Conservation (phyloP, 2,113 vertebrate genomes). For the Macroglossus sobrinus region DNA sequence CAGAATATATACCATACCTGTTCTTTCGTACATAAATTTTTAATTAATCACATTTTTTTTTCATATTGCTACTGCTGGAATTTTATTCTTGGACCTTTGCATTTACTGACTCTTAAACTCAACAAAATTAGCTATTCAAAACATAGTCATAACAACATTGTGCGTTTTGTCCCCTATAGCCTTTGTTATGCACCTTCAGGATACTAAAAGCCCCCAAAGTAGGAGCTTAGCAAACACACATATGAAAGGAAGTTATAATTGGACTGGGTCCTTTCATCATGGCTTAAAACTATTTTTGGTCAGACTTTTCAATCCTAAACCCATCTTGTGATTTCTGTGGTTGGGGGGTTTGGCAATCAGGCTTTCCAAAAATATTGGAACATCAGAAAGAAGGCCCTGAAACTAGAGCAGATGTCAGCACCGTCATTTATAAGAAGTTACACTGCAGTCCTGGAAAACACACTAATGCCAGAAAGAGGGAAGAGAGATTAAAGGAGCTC, state of each 20-base stretch:
- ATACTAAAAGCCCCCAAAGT: background rate
- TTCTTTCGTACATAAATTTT: background rate
- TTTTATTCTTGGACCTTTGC: background rate
- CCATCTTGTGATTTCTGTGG: slow-evolving; percentile 40
- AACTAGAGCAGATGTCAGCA: slow-evolving; percentile 34
- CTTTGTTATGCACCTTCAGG: background rate
- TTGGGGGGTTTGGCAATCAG: background rate
- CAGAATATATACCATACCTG: background rate
- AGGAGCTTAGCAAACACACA: background rate
- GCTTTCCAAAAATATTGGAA: slow-evolving; percentile 30
- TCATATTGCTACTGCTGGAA: background rate
- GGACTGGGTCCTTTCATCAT: background rate
- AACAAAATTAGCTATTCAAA: background rate
- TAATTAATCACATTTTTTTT: background rate
- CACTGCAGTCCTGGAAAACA: slow-evolving; percentile 42
- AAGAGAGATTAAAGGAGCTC: slow-evolving; percentile 35
- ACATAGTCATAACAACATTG: background rate
- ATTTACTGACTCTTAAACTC: background rate
- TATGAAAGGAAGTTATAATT: background rate
- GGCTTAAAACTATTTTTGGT: slow-evolving; percentile 23
- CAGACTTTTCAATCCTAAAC: slow-evolving; percentile 41
- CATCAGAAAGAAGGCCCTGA: background rate
- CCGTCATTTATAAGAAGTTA: slow-evolving; percentile 28
- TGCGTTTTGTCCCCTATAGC: background rate
- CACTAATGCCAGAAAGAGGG: slow-evolving; percentile 14